Percentiles rank a stretch among this genome's conserved stretches.
phyloP scores from a whole-genome alignment of 2,113 vertebrate genomes.

The Thalassarche chlororhynchos region DNA sequence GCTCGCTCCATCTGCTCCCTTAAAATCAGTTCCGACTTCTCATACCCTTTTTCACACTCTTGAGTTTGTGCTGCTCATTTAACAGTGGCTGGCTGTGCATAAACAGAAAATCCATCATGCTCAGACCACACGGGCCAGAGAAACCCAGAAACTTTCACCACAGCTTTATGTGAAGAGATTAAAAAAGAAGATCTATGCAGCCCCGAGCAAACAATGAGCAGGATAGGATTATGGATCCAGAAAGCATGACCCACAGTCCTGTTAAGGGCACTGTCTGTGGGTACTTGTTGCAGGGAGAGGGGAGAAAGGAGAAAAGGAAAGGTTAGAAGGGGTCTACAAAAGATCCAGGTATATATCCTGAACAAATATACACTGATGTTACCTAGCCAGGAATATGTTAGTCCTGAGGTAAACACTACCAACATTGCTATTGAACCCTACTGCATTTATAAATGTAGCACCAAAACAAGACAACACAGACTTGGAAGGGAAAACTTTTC shows the following conservation, averaged over 20 bases:
- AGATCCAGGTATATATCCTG: neutral
- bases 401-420: neutral
- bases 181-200: neutral
- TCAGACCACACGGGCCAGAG: neutral
- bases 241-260: neutral
- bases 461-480: neutral
- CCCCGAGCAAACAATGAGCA: neutral
- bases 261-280: neutral
- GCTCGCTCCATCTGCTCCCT: neutral
- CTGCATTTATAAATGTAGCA: neutral
- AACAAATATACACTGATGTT: neutral
- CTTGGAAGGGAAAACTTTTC: neutral
- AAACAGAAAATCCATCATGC: constrained; percentile 6
- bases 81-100: neutral
- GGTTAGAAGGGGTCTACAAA: neutral
- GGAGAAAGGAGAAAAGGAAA: neutral
- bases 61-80: neutral
- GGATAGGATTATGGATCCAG: neutral
- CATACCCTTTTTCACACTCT: neutral
- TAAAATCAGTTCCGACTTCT: neutral
- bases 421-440: neutral
- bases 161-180: neutral
- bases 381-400: neutral
- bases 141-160: constrained; percentile 16
- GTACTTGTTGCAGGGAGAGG: neutral